Base-by-base conservation (phyloP, 2,888 invertebrate species). In the Hypena proboscidalis region DNA sequence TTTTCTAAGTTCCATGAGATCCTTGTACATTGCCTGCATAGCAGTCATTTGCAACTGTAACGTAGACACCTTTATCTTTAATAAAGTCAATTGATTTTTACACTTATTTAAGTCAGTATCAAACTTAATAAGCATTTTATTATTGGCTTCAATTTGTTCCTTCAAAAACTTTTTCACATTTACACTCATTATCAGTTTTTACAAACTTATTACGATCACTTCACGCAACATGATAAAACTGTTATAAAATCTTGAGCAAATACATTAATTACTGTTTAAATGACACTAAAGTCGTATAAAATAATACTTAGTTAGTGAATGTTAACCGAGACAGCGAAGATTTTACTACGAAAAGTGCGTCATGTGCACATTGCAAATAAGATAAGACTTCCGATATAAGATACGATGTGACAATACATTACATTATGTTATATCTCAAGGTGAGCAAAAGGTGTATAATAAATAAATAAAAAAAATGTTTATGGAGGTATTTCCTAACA, bases 1-100 rank as follows among this genome's bases (percentile, higher is more conserved):
- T 65, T 79, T 67, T 34, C 82, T 77, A 14, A 88, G 64, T 52
- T 87, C 80, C 78, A 86, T 77, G 8, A 85, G 31, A 47, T 83
- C 77, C 4, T 74, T 58, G 46, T 82, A 80, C 26, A 80, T 74
- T 10, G 41, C 53, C 27, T 69, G 76, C 74, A 82, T 74, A 3
- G 66, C 70, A 5, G 47, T 45, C 52, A 83, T 58, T 52, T 85
- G 75, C 33, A 76, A 21, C 47, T 85, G 76, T 9, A 85, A 54
- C 2, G 77, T 62, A n/a, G 76, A 62, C 23, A 85, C 58, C 59
- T 58, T 65, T 43, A 84, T 42, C 56, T 86, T 83, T 8, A 80
- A 58, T 20, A 61, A 64, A 20, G 42, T 56, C 47, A 89, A 31
- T 31, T 77, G 64, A 31, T 43, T 64, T 19, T 59, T 59, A 52